Percentiles rank a stretch among this genome's conserved stretches.
phyloP scores from a whole-genome alignment of 92 coral and sea anemone genomes.

The Metridium senile region DNA sequence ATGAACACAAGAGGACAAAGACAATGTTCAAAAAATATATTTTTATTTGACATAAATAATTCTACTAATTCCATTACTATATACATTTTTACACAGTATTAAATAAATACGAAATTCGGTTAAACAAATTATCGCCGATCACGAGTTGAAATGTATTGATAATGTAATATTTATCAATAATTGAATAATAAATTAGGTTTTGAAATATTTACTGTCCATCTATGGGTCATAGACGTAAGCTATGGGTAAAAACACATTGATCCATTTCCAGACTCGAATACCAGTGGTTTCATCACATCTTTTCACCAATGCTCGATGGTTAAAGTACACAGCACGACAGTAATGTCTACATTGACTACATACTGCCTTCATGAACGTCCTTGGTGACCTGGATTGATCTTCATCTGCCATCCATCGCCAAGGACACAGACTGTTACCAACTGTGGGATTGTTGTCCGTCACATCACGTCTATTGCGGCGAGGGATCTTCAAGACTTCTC shows the following conservation, averaged over 20 bases:
- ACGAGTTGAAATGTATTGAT: too few species aligned
- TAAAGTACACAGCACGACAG: conserved; percentile 43
- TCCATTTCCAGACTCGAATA: conserved; percentile 35
- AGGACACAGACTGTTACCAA: conserved; percentile 33
- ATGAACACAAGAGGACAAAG: too few species aligned
- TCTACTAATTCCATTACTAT: too few species aligned
- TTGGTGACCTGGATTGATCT: conserved; percentile 35
- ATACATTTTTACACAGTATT: too few species aligned
- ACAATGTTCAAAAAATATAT: too few species aligned
- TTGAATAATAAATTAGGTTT: too few species aligned
- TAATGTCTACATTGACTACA: conserved; percentile 32
- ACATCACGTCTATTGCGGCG: conserved; percentile 29
- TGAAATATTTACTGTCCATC: too few species aligned
- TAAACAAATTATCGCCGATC: too few species aligned
- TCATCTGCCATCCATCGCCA: conserved; percentile 42
- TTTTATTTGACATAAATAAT: too few species aligned
- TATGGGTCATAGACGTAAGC: conserved; percentile 20
- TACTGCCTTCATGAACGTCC: conserved; percentile 21
- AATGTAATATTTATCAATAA: too few species aligned
- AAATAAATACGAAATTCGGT: too few species aligned
- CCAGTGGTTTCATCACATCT: conserved; percentile 43
- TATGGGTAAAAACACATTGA: conserved; percentile 28
- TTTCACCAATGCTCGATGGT: conserved; percentile 31
- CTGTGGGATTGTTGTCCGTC: background rate
- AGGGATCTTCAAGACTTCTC: background rate